Evolutionary conservation across 2,113 vertebrate genomes (phyloP), one percentile per base, ranked within the genome.

Genomic region (Thunnus thynnus): DNA sequence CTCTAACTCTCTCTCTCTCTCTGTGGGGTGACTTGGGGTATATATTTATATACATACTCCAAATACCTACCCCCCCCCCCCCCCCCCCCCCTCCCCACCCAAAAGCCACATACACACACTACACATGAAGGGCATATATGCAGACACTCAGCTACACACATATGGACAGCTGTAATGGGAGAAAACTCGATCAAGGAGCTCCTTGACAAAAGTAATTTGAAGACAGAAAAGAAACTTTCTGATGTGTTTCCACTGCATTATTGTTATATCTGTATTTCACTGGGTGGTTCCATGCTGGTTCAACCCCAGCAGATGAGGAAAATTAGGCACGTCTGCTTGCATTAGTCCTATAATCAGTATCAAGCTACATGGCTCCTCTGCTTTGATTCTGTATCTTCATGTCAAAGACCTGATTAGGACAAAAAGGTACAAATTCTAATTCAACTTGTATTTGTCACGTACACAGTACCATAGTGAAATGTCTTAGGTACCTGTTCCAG

Each of bases 171-270:
- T 69, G 66, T 70, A 41, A 71, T 73, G 20, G 64, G 17, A 60
- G 30, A 50, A 77, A 71, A 62, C 64, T 61, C 9, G 51, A 56
- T 75, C 36, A 57, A 77, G 48, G 30, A 64, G 78, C 74, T 78
- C 30, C 65, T 55, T 78, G 47, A 72, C 73, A 78, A 80, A 81
- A 76, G 47, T 27, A 66, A 66, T 79, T 64, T 82, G 13, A 76
- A 69, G 62, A 72, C 32, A 50, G 55, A 69, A 66, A 67, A 54
- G 51, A 70, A 66, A 58, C 13, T 22, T 70, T 71, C 18, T 55
- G 25, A 63, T 51, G 30, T 36, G 60, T 72, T 60, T 75, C 58
- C 17, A 25, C 25, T 44, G 13, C 11, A 32, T 62, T 20, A 36
- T 56, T 41, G 10, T 60, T 41, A 2, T 10, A 17, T 22, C 44